phyloP scores from a whole-genome alignment of 2,797 vertebrate genomes.

The Oreonectes daqikongensis region DNA sequence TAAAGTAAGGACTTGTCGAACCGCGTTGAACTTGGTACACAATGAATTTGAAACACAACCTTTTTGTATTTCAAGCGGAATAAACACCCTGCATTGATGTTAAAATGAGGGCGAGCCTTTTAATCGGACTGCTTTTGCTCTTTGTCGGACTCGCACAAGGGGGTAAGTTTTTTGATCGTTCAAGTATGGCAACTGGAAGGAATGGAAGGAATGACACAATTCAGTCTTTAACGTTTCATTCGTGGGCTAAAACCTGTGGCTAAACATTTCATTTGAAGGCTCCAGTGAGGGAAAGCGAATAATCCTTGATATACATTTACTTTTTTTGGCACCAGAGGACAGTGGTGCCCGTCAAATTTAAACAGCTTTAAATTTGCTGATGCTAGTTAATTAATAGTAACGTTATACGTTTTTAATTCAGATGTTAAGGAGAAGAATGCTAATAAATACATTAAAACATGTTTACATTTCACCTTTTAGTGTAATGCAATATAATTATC shows the following conservation, averaged over 20 bases:
- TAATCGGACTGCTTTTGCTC: constrained; percentile 49
- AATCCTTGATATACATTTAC: neutral
- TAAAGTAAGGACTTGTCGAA: neutral
- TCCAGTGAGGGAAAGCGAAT: neutral
- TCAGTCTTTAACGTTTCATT: neutral
- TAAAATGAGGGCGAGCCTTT: constrained; percentile 45
- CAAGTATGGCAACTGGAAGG: neutral
- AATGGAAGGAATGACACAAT: neutral
- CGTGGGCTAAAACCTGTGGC: too few relatives aligned
- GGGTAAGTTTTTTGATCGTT: constrained; percentile 52
- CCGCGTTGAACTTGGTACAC: neutral
- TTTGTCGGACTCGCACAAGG: constrained; percentile 53
- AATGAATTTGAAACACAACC: neutral
- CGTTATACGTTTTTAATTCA: neutral
- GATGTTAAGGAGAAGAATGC: neutral
- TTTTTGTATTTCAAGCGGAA: neutral
- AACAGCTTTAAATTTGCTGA: neutral
- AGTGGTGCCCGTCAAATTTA: neutral
- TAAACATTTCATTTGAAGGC: neutral
- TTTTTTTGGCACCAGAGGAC: neutral
- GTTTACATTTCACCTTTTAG: neutral
- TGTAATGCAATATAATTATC: neutral
- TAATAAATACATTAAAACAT: constrained; percentile 1
- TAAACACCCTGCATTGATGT: neutral
- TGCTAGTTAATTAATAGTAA: neutral